Evolutionary conservation across 1,140 invertebrate genomes (phyloP).

Genomic region (Cyclargus thomasi): DNA sequence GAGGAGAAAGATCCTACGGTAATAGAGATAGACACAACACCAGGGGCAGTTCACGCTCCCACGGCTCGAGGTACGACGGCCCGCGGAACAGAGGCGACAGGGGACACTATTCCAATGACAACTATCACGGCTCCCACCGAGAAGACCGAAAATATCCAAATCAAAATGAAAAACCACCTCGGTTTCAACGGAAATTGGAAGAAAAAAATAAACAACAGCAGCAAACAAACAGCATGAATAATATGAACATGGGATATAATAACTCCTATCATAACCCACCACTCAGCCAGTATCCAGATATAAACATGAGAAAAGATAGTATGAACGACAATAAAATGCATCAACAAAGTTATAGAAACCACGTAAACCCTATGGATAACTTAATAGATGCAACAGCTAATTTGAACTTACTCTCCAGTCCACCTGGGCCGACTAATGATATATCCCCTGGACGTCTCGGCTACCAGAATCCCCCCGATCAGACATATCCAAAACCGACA

Average conservation of each 20-base stretch:
- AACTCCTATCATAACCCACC: constrained; percentile 52
- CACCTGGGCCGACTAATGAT: constrained; percentile 42
- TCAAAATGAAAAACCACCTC: constrained; percentile 67
- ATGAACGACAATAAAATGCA: constrained; percentile 46
- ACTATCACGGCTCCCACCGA: constrained; percentile 45
- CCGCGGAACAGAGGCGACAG: constrained; percentile 49
- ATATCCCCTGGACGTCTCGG: constrained; percentile 35
- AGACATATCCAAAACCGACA: constrained; percentile 40
- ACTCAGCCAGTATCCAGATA: constrained; percentile 45
- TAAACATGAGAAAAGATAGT: constrained; percentile 45
- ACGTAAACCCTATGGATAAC: constrained; percentile 50
- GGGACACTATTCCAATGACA: constrained; percentile 54
- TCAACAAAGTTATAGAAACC: constrained; percentile 47
- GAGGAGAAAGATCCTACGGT: constrained; percentile 45
- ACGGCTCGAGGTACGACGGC: constrained; percentile 53
- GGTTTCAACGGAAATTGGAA: constrained; percentile 72
- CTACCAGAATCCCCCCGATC: constrained; percentile 44
- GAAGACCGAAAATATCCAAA: constrained; percentile 65
- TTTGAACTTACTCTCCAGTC: constrained; percentile 55
- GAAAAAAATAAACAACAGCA: constrained; percentile 67
- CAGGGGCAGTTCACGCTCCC: constrained; percentile 46
- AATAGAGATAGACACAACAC: constrained; percentile 50
- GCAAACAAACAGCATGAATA: constrained; percentile 43
- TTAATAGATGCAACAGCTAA: constrained; percentile 61
- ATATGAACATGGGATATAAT: constrained; percentile 45